Conservation (phyloP, 2,797 vertebrate species). For the Artibeus lituratus region DNA sequence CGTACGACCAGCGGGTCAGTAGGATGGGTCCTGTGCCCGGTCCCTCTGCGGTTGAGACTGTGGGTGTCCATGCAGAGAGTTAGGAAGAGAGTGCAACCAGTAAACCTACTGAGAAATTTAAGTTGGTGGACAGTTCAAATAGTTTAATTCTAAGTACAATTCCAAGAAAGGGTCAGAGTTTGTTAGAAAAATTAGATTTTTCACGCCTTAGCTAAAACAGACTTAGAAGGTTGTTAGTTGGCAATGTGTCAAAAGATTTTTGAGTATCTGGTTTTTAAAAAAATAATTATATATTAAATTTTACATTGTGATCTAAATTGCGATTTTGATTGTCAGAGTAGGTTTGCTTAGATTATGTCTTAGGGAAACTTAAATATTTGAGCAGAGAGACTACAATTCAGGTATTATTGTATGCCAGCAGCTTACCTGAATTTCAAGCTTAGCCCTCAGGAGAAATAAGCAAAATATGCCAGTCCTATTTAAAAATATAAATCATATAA, state of each 20-base stretch:
- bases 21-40: not conserved
- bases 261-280: not conserved
- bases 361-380: not conserved
- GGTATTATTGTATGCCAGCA: not conserved
- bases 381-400: not conserved
- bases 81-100: not conserved
- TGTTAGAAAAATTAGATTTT: not conserved
- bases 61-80: not conserved
- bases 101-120: not conserved
- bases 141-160: not conserved
- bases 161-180: not conserved
- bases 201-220: not conserved
- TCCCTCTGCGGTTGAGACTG: not conserved
- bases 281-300: not conserved
- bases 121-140: not conserved
- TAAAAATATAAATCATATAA: not conserved
- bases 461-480: not conserved
- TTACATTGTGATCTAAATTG: constrained; percentile 3
- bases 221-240: not conserved
- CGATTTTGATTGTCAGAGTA: not conserved
- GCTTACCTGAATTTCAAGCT: not conserved
- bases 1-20: fast-evolving
- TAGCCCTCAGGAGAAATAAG: not conserved
- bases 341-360: not conserved
- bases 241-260: not conserved